Conservation (phyloP, 2,113 vertebrate genomes). For the Odocoileus virginianus region DNA sequence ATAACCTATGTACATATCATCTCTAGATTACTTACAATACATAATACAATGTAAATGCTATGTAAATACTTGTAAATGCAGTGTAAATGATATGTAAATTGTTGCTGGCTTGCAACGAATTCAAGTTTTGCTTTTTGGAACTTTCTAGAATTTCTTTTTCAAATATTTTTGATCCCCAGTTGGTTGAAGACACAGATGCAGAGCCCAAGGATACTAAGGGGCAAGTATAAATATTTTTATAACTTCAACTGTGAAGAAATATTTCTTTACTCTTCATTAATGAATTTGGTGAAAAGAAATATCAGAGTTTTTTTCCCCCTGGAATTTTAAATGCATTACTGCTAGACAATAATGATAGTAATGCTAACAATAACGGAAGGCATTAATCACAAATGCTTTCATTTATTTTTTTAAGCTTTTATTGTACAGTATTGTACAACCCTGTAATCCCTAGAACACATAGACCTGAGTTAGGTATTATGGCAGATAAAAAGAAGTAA, state of each 20-base stretch:
- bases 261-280: background rate
- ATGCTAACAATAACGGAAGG: background rate
- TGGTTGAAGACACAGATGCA: background rate
- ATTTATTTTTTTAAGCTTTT: background rate
- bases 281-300: background rate
- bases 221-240: background rate
- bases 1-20: background rate
- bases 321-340: background rate
- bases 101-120: background rate
- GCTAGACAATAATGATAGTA: background rate
- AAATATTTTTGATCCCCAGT: background rate
- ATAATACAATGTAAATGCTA: background rate
- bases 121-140: background rate
- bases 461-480: background rate
- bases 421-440: background rate
- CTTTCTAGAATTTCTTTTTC: background rate
- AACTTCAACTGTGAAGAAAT: background rate
- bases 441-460: background rate
- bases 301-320: background rate
- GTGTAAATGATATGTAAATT: background rate
- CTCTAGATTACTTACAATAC: background rate
- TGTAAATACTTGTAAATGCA: background rate
- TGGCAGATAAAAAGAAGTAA: background rate
- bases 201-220: background rate
- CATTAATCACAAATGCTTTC: background rate